These are phyloP conservation scores for Adelognathus sp. DNA, from an alignment of 2,888 invertebrate species.

Conservation along the genomic window DNA sequence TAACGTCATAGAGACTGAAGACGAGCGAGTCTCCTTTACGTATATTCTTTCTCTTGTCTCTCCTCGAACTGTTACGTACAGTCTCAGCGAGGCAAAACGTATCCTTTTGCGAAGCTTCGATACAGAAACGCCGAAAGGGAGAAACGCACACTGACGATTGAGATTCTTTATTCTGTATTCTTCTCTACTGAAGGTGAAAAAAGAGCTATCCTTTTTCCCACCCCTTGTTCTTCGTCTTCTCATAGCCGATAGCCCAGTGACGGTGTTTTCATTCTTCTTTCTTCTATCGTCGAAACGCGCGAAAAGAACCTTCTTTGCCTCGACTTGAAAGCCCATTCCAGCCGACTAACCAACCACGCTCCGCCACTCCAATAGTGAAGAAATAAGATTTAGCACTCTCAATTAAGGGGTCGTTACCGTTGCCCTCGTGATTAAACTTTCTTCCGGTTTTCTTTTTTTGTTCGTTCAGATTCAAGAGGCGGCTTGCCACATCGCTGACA, in stretches of 20 bases:
- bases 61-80: conserved; percentile 2
- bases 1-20: conserved; percentile 46
- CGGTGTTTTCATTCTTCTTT: conserved; percentile 4
- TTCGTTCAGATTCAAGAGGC: background rate
- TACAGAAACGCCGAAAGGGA: conserved; percentile 38
- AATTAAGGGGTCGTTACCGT: conserved; percentile 42
- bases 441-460: conserved; percentile 26
- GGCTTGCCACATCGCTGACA: background rate
- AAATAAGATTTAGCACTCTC: conserved; percentile 53
- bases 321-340: conserved; percentile 16
- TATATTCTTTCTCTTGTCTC: conserved; percentile 31
- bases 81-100: conserved; percentile 9
- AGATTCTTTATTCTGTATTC: too few species aligned
- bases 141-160: conserved; percentile 24
- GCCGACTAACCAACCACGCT: conserved; percentile 21
- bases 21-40: conserved; percentile 15
- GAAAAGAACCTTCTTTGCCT: conserved; percentile 33
- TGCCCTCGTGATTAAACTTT: conserved; percentile 37
- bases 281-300: background rate
- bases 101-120: conserved; percentile 42
- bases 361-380: conserved; percentile 23
- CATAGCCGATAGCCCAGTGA: conserved; percentile 15
- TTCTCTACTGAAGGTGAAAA: conserved; percentile 10
- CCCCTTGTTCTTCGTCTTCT: conserved; percentile 42
- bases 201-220: conserved; percentile 38